Conservation (phyloP, 2,888 invertebrate species). For the Luffia ferchaultella region DNA sequence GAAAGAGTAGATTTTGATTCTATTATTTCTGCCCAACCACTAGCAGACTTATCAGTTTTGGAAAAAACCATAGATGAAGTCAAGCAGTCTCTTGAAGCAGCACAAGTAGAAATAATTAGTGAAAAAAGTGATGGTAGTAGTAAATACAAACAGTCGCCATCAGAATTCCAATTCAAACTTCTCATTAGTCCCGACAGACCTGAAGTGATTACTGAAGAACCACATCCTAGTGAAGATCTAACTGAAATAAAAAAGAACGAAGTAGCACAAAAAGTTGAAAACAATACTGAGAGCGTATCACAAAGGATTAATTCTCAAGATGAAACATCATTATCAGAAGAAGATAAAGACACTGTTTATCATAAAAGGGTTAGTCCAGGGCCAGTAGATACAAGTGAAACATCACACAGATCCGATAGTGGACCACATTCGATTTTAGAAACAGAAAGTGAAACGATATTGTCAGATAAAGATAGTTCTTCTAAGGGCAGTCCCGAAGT, state of each 20-base stretch:
- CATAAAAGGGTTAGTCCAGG: conserved; percentile 45
- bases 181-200: conserved; percentile 61
- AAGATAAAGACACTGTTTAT: conserved; percentile 49
- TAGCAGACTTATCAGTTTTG: conserved; percentile 64
- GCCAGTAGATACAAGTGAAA: conserved; percentile 43
- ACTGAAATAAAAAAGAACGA: conserved; percentile 18
- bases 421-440: conserved; percentile 60
- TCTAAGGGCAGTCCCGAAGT: conserved; percentile 55
- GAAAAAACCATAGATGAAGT: conserved; percentile 77
- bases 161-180: conserved; percentile 76
- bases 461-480: conserved; percentile 53
- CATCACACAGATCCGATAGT: conserved; percentile 53
- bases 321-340: conserved; percentile 61
- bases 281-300: conserved; percentile 45
- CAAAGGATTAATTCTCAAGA: conserved; percentile 50
- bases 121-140: conserved; percentile 70
- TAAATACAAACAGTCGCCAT: conserved; percentile 75
- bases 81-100: conserved; percentile 74
- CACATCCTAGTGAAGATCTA: conserved; percentile 53
- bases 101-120: conserved; percentile 74
- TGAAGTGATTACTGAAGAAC: conserved; percentile 68
- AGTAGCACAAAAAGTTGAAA: conserved; percentile 30
- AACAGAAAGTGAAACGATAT: conserved; percentile 51
- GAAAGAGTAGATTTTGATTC: conserved; percentile 59
- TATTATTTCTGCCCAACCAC: conserved; percentile 54